phyloP scores from a whole-genome alignment of 2,797 vertebrate species.

The Brachyrhaphis roseni region DNA sequence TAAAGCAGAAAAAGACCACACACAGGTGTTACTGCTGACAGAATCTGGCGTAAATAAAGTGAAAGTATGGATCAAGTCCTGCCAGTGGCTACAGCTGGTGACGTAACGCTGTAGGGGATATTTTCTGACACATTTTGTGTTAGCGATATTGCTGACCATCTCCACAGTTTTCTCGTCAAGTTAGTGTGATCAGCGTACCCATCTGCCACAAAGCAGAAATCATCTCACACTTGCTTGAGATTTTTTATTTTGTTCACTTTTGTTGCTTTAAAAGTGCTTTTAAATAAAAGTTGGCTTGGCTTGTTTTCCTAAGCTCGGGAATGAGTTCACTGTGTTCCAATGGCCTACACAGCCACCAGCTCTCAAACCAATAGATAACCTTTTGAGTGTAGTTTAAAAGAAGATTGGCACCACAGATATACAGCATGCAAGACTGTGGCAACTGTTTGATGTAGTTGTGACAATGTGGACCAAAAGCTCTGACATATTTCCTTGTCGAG shows the following conservation, averaged over 20 bases:
- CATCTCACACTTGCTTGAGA: not conserved
- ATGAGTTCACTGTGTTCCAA: not conserved
- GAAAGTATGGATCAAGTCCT: not conserved
- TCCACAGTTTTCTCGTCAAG: not conserved
- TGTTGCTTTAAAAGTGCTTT: no score
- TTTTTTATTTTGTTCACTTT: no score
- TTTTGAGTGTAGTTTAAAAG: not conserved
- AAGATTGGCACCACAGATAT: not conserved
- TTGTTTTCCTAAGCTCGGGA: not conserved
- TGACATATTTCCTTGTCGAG: not conserved
- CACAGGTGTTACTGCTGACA: not conserved
- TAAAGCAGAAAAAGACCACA: not conserved
- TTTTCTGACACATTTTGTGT: constrained; percentile 1
- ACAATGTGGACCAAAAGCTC: not conserved
- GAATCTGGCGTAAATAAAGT: no score
- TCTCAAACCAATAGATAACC: not conserved
- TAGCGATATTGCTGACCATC: not conserved
- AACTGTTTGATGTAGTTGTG: not conserved
- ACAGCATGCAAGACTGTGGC: not conserved
- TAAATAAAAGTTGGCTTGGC: not conserved
- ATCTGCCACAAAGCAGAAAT: not conserved
- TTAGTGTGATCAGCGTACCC: not conserved
- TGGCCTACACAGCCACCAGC: not conserved
- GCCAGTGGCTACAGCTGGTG: not conserved
- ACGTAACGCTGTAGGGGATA: not conserved